phyloP scores from a whole-genome alignment of 2,797 vertebrate genomes.

The Sandelia bainsii region DNA sequence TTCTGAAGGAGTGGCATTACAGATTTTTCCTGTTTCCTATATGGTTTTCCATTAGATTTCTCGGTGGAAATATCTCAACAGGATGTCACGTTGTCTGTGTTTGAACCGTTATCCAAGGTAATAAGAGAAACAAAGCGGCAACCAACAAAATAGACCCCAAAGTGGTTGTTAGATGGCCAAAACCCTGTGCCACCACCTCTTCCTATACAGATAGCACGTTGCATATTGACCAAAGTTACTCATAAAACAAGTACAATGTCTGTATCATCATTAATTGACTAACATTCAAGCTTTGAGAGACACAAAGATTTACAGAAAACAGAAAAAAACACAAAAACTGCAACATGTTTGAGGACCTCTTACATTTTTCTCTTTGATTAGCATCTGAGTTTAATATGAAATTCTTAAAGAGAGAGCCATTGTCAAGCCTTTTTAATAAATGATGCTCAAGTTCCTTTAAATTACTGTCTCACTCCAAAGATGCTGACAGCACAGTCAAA shows the following conservation, averaged over 20 bases:
- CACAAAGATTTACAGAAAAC: conserved; percentile 22
- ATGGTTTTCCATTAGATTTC: conserved; percentile 33
- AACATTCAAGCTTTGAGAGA: conserved; percentile 34
- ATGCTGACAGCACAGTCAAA: conserved; percentile 59
- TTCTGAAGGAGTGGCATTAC: conserved; percentile 13
- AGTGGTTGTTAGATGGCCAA: conserved; percentile 14
- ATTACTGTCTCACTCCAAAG: conserved; percentile 37
- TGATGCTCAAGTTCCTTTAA: conserved; percentile 55
- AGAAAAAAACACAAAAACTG: conserved; percentile 1
- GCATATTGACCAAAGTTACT: background rate
- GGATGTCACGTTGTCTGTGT: conserved; percentile 14
- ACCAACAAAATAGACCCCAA: conserved; percentile 18
- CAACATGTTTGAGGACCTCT: conserved; percentile 19
- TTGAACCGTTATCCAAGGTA: conserved; percentile 31
- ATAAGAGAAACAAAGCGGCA: conserved; percentile 35
- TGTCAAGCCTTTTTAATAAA: conserved; percentile 63
- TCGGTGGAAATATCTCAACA: conserved; percentile 31
- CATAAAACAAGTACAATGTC: conserved; percentile 13
- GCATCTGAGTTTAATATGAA: conserved; percentile 34
- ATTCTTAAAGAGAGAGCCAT: conserved; percentile 49
- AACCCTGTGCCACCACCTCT: conserved; percentile 27
- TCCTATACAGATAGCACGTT: background rate
- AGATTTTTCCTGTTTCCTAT: conserved; percentile 6
- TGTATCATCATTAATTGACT: conserved; percentile 29
- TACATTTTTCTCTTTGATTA: conserved; percentile 69